These are phyloP conservation scores for Muricea muricata DNA, from an alignment of 92 coral and sea anemone species.

Conservation along the genomic window DNA sequence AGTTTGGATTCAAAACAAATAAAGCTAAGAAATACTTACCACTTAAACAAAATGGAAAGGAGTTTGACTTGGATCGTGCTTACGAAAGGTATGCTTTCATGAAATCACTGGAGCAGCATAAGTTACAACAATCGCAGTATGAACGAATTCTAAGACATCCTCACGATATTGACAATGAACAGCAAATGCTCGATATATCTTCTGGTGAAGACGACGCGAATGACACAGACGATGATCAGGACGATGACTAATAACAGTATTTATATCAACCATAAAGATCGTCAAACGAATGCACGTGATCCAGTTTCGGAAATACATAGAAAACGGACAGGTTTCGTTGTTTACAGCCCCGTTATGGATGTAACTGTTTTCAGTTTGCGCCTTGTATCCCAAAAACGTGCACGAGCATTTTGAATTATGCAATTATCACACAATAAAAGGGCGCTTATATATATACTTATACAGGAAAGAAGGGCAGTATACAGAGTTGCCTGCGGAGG, in stretches of 20 bases:
- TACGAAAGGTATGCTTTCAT: constrained; percentile 29
- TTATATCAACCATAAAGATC: too few relatives aligned
- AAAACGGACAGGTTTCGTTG: too few relatives aligned
- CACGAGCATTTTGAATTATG: too few relatives aligned
- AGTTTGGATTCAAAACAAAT: constrained; percentile 11
- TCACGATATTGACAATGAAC: not conserved
- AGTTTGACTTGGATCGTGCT: constrained; percentile 30
- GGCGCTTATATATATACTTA: too few relatives aligned
- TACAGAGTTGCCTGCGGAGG: too few relatives aligned
- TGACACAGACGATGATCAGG: not conserved
- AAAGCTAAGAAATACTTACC: not conserved
- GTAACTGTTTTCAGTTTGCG: too few relatives aligned
- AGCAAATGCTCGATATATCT: not conserved
- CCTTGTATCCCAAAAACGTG: too few relatives aligned
- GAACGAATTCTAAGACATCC: not conserved
- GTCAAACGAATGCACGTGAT: too few relatives aligned
- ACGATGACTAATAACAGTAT: not conserved
- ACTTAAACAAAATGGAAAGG: constrained; percentile 5
- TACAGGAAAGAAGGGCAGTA: too few relatives aligned
- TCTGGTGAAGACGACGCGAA: not conserved
- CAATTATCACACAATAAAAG: too few relatives aligned
- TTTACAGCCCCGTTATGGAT: too few relatives aligned
- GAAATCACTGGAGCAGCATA: constrained; percentile 14
- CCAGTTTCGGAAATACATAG: too few relatives aligned
- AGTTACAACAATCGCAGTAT: not conserved